Percentiles rank a stretch among this genome's conserved stretches.
These are phyloP conservation scores for Solenodon paradoxus DNA, from an alignment of 2,113 vertebrate genomes.

Conservation along the genomic window DNA sequence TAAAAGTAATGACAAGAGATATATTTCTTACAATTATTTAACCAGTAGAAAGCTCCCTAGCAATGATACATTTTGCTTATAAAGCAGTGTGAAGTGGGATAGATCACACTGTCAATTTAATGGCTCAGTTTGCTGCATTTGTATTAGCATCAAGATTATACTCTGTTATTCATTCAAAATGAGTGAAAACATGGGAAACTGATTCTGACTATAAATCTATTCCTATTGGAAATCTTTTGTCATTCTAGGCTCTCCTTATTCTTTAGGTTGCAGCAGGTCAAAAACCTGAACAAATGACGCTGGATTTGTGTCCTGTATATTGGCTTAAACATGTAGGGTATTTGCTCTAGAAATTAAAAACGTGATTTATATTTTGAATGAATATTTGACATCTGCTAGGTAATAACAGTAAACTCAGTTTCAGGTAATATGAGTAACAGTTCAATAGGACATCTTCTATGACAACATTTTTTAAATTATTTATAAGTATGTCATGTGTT, in stretches of 20 bases:
- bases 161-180: constrained; percentile 74
- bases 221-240: constrained; percentile 71
- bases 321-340: constrained; percentile 42
- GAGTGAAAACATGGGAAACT: constrained; percentile 74
- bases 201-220: constrained; percentile 69
- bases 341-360: constrained; percentile 73
- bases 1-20: constrained; percentile 83
- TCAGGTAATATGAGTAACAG: constrained; percentile 62
- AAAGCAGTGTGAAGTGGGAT: constrained; percentile 81
- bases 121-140: constrained; percentile 72
- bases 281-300: constrained; percentile 67
- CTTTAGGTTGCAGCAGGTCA: constrained; percentile 50
- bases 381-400: constrained; percentile 71
- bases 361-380: constrained; percentile 76
- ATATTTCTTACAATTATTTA: constrained; percentile 83
- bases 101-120: constrained; percentile 84
- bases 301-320: constrained; percentile 42
- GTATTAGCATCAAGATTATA: constrained; percentile 81
- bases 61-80: constrained; percentile 82
- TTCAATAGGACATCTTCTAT: constrained; percentile 63
- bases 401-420: constrained; percentile 73
- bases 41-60: constrained; percentile 71
- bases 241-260: constrained; percentile 42
- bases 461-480: constrained; percentile 73
- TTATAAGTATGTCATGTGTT: constrained; percentile 49